A percentile compares a stretch with the other conserved stretches of the same genome.
These are phyloP conservation scores for Furnarius figulus DNA, from an alignment of 2,113 vertebrate species.

Conservation along the genomic window DNA sequence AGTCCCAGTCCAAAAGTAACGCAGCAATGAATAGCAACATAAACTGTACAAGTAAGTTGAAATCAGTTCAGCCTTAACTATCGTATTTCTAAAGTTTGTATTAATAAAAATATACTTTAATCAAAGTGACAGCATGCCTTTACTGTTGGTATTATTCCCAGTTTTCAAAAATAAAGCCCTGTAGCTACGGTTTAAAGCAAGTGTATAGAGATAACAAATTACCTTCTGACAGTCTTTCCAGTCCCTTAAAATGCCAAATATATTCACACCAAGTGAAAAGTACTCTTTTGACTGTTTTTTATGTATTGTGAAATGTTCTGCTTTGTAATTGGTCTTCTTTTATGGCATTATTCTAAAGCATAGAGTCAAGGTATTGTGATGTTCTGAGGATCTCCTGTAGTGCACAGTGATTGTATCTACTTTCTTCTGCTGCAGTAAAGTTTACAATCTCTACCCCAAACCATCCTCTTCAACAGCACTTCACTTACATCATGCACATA, in stretches of 20 bases:
- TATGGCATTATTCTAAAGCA: conserved; percentile 3
- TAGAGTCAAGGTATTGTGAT: not conserved
- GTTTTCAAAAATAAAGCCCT: not conserved
- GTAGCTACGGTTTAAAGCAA: not conserved
- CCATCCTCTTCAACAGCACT: not conserved
- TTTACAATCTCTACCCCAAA: not conserved
- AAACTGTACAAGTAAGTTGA: not conserved
- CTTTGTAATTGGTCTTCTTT: conserved; percentile 9
- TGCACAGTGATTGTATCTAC: not conserved
- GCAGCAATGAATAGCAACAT: not conserved
- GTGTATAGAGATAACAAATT: not conserved
- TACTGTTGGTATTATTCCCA: not conserved
- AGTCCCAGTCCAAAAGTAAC: not conserved
- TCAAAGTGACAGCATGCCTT: not conserved
- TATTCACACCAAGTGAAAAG: not conserved
- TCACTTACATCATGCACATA: not conserved
- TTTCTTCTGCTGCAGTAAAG: not conserved
- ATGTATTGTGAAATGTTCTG: not conserved
- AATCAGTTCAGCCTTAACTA: not conserved
- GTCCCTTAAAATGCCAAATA: not conserved
- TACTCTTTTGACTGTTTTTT: not conserved
- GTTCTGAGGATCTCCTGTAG: not conserved
- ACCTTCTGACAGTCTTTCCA: not conserved
- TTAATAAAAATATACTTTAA: not conserved
- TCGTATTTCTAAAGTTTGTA: not conserved